Evolutionary conservation across 2,797 vertebrate species (phyloP).

Genomic region (Sebastes hopkinsi): DNA sequence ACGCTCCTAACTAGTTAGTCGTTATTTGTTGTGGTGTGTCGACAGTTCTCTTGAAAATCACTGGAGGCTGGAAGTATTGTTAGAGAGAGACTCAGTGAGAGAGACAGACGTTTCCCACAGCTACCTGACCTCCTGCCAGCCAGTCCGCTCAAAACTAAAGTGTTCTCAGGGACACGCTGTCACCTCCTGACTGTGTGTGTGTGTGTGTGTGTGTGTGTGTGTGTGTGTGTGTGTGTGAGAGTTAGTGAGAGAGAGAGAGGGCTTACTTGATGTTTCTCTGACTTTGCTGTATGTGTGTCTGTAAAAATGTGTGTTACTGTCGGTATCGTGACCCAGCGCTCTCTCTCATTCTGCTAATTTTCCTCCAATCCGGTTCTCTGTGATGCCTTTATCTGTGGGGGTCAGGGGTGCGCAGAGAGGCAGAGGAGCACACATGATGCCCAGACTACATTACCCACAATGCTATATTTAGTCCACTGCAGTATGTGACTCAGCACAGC

Average conservation of each 20-base stretch:
- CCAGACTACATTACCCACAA: constrained; percentile 69
- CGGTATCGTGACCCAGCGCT: neutral
- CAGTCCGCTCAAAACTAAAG: constrained; percentile 44
- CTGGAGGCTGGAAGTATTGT: neutral
- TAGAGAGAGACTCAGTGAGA: neutral
- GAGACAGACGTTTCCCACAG: constrained; percentile 66
- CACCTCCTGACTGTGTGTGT: constrained; percentile 14
- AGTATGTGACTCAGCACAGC: constrained; percentile 78
- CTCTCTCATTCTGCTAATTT: neutral
- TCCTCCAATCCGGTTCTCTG: neutral
- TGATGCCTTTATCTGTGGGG: constrained; percentile 1
- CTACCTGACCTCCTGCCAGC: constrained; percentile 63
- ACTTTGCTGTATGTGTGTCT: neutral
- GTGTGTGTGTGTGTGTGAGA: neutral
- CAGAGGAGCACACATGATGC: constrained; percentile 24
- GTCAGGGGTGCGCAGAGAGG: constrained; percentile 13
- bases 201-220: neutral
- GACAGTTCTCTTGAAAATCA: neutral
- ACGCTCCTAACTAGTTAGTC: neutral
- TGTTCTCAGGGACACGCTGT: constrained; percentile 55
- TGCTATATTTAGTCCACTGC: constrained; percentile 81
- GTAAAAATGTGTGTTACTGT: neutral
- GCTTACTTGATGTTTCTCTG: neutral
- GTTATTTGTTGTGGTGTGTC: neutral
- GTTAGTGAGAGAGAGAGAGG: neutral